Evolutionary conservation across 2,797 vertebrate genomes (phyloP), one percentile per base, ranked within the genome.

Genomic region (Fistularia tabacaria): DNA sequence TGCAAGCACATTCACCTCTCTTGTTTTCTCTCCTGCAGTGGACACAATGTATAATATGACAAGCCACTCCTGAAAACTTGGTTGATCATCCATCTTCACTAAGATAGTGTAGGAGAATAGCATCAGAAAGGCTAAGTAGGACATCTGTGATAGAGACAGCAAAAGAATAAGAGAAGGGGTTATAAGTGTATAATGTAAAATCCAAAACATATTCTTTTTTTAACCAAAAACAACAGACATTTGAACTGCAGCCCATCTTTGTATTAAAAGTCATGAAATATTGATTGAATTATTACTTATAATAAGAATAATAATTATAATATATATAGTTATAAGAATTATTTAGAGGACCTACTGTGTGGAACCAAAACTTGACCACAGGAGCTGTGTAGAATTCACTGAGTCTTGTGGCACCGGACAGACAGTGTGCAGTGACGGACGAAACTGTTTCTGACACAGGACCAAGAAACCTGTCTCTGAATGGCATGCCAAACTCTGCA

Each of bases 361-460:
- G 93, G 88, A 95, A 96, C 94, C 96, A 99, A 85, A 99, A 99
- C 82, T 99, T 99, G 83, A 99, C 97, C 64, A 99, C 96, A 7
- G 97, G 97, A 42, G 97, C 93, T 0, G 84, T 93, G 91, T 99
- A 99, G 88, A 99, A 99, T 59, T 97, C 96, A 59, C 92, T 94
- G 61, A 97, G 62, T 82, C 90, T 94, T 60, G 87, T 92, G 56
- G 91, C 90, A 79, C 88, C 87, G 8, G 90, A 86, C 41, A 94
- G 81, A 70, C 80, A 60, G 55, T 47, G 74, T n/a, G 48, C 12
- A 11, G 67, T 69, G 15, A 80, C 3, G 13, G 71, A 53, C 40
- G 74, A 76, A 25, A 81, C 6, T 0, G 66, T 83, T 57, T 61
- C 81, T 41, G 76, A 84, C 45, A 72, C 43, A 8, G 67, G 58